Evolutionary conservation across 2,888 invertebrate species (phyloP).

Genomic region (Leucania comma): DNA sequence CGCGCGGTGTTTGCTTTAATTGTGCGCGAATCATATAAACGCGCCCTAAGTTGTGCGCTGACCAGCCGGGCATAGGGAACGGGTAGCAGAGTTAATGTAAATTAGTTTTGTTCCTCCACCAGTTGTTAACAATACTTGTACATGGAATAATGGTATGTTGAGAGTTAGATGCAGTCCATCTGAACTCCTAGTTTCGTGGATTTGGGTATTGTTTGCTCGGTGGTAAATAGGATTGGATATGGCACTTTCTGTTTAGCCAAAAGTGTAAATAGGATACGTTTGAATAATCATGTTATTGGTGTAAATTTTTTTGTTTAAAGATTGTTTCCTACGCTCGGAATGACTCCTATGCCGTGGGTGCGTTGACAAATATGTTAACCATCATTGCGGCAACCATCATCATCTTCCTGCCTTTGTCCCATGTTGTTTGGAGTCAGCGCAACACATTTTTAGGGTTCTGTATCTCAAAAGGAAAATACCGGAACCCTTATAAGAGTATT

Average conservation of each 20-base stretch:
- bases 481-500: too few relatives aligned
- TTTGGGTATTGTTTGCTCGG: constrained; percentile 14
- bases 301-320: too few relatives aligned
- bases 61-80: constrained; percentile 32
- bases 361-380: too few relatives aligned
- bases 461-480: too few relatives aligned
- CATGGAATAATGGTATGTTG: constrained; percentile 45
- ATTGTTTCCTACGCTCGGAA: too few relatives aligned
- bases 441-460: too few relatives aligned
- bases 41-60: constrained; percentile 27
- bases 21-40: too few relatives aligned
- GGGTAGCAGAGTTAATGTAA: constrained; percentile 63
- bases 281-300: neutral
- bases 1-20: too few relatives aligned
- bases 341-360: too few relatives aligned
- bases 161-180: constrained; percentile 52
- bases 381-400: too few relatives aligned
- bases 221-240: constrained; percentile 3
- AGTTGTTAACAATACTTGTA: constrained; percentile 63
- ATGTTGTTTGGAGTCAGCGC: too few relatives aligned
- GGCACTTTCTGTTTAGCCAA: neutral
- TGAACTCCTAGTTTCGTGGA: constrained; percentile 26
- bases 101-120: constrained; percentile 64
- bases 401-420: too few relatives aligned
- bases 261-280: neutral